Conservation (phyloP, 92 coral and sea anemone genomes). For the Parazoanthus swiftii region DNA sequence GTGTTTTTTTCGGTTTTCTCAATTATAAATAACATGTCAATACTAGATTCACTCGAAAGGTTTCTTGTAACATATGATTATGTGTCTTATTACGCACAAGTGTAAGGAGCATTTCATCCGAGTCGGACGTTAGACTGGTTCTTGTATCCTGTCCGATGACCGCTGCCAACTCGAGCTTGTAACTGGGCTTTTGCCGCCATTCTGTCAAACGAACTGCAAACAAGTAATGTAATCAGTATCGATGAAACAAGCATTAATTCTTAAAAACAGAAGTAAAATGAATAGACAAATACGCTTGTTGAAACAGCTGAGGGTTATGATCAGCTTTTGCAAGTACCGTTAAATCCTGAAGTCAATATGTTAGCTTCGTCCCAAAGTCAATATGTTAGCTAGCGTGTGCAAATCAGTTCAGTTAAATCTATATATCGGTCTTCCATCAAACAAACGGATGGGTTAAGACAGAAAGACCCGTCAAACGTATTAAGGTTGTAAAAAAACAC, state of each 20-base stretch:
- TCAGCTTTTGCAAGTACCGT: background rate
- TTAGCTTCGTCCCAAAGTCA: no score
- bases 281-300: background rate
- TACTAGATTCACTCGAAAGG: background rate
- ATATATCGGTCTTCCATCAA: background rate
- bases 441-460: background rate
- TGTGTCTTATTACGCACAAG: background rate
- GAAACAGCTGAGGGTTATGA: background rate
- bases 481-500: background rate
- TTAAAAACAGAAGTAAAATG: slow-evolving; percentile 16
- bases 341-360: background rate
- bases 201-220: slow-evolving; percentile 78
- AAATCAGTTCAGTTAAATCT: background rate
- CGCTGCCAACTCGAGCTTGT: slow-evolving; percentile 82
- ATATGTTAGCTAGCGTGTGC: no score
- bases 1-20: background rate
- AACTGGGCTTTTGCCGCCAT: slow-evolving; percentile 81
- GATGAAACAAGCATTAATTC: background rate
- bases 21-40: no score
- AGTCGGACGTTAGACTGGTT: slow-evolving; percentile 72
- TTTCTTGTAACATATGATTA: no score
- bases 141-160: slow-evolving; percentile 84
- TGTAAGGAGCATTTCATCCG: slow-evolving; percentile 42
- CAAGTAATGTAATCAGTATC: background rate
- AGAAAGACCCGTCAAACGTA: background rate